These are phyloP conservation scores for Rhinopomastus cyanomelas DNA, from an alignment of 2,113 vertebrate genomes.

Conservation along the genomic window DNA sequence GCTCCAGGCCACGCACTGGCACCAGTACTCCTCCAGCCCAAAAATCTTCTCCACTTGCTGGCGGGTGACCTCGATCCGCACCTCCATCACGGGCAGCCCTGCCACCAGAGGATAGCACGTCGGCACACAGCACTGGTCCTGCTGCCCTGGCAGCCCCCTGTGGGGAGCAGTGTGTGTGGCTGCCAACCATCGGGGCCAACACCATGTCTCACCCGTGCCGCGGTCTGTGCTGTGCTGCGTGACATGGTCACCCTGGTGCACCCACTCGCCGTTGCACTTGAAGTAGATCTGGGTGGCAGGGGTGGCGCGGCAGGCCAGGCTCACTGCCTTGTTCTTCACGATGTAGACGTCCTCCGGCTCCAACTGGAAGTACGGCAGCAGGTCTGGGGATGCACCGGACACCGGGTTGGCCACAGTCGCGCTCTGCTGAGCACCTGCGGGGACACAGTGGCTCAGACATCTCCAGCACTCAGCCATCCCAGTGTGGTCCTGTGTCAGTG, in stretches of 20 bases:
- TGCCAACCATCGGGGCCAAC: fast-evolving
- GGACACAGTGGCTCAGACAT: neutral
- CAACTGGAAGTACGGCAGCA: constrained; percentile 94
- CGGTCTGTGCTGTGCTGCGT: constrained; percentile 87
- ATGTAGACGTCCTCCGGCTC: constrained; percentile 95
- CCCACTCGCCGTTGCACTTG: constrained; percentile 99
- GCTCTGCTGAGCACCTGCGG: constrained; percentile 87
- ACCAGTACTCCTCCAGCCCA: constrained; percentile 97
- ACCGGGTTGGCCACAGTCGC: constrained; percentile 83
- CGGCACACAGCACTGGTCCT: fast-evolving
- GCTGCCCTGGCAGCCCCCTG: fast-evolving
- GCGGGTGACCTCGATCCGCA: constrained; percentile 92
- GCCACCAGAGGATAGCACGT: neutral
- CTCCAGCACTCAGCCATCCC: fast-evolving
- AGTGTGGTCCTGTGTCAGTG: fast-evolving
- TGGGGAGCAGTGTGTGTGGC: fast-evolving
- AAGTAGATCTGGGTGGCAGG: constrained; percentile 99
- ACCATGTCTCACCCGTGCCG: constrained; percentile 76
- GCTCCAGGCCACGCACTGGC: constrained; percentile 99
- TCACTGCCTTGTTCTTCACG: constrained; percentile 97
- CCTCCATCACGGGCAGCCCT: constrained; percentile 94
- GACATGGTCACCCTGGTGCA: constrained; percentile 92
- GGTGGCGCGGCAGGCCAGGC: constrained; percentile 90
- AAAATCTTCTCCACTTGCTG: constrained; percentile 99
- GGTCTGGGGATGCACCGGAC: constrained; percentile 82